Evolutionary conservation across 2,888 invertebrate genomes (phyloP), one percentile per base, ranked within the genome.

Genomic region (Ornithoptera priamus): DNA sequence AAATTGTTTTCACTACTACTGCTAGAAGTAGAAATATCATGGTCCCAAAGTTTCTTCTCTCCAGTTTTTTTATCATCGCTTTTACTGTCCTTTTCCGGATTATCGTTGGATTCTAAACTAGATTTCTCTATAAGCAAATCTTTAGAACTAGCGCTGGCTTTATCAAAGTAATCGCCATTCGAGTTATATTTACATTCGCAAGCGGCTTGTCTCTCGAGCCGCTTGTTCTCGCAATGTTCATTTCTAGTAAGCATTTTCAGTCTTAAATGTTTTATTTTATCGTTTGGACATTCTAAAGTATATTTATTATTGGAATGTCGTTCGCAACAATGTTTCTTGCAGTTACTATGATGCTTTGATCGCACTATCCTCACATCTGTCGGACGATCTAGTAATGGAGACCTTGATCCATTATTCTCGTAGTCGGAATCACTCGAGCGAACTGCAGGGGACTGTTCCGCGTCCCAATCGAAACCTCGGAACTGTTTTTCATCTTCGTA

Each of bases 331-430:
- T 86, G 86, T 72, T 88, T 89, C 73, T 88, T 91, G 73, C 82
- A 80, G 57, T 92, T 92, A 20, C 76, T 80, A 72, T 85, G 86
- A 64, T 84, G 89, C 78, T 86, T 92, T 4, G 84, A 77, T 36
- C 91, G 81, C 12, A 93, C 88, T 63, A 93, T 85, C 74, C 92
- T 84, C 3, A 93, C 84, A 42, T 92, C 92, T 20, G 89, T 80
- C 1, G 90, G 85, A 64, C 93, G 88, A 72, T 95, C 94, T 17
- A 96, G 88, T 67, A 96, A 83, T 0, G 96, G 96, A 1, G 96
- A 96, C 53, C 95, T 90, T 2, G 95, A 95, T 0, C 95, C 95
- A 78, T 94, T 94, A 79, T 95, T 95, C 80, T 95, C 95, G 73
- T 93, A 94, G 71, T 95, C 95, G 12, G 94, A 95, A 81, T 96